These are phyloP conservation scores for Toxotes jaculatrix DNA, from an alignment of 2,113 vertebrate species.

Conservation along the genomic window DNA sequence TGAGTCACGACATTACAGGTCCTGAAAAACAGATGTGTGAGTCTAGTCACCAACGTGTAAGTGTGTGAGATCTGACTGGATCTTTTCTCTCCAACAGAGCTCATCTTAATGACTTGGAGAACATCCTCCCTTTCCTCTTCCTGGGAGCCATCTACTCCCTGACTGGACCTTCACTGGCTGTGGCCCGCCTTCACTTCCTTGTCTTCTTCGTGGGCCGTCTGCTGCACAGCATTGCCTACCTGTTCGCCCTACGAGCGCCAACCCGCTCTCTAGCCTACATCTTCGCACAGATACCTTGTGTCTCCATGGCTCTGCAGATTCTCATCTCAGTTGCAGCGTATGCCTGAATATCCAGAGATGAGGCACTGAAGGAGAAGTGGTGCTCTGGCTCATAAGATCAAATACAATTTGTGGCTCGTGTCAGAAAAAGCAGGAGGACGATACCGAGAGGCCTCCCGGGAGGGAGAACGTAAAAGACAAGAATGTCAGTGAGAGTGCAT, in stretches of 20 bases:
- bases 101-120: conserved; percentile 94
- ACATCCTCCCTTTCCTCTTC: conserved; percentile 96
- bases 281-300: conserved; percentile 90
- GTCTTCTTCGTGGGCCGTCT: conserved; percentile 88
- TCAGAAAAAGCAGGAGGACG: conserved; percentile 2
- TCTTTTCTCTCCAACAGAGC: conserved; percentile 80
- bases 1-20: background rate
- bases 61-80: background rate
- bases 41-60: background rate
- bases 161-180: conserved; percentile 82
- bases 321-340: conserved; percentile 77
- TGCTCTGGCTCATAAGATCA: background rate
- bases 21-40: background rate
- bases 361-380: background rate
- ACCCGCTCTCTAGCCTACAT: conserved; percentile 90
- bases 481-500: conserved; percentile 55
- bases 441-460: background rate
- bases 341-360: conserved; percentile 70
- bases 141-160: conserved; percentile 92
- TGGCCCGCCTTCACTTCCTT: conserved; percentile 92
- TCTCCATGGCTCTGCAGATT: conserved; percentile 95
- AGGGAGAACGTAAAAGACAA: background rate
- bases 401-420: background rate
- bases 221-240: conserved; percentile 90
- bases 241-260: conserved; percentile 86